Percentiles rank a stretch among this genome's conserved stretches.
Evolutionary conservation across 2,113 vertebrate genomes (phyloP).

Genomic region (Verasper variegatus): DNA sequence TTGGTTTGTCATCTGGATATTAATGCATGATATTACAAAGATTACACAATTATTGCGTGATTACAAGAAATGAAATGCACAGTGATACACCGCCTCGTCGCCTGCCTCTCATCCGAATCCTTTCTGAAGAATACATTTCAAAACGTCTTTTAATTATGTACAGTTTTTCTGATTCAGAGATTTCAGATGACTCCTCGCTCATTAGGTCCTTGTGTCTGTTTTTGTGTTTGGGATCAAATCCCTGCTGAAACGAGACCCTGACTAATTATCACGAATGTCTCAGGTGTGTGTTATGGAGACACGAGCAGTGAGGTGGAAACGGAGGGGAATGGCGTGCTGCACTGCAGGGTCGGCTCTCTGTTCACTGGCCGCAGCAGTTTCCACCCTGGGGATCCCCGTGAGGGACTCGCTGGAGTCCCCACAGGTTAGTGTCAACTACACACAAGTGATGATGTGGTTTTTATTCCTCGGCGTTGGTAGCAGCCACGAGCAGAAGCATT

Average conservation of each 20-base stretch:
- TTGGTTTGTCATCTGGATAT: no score
- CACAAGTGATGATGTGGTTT: background rate
- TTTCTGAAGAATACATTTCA: slow-evolving; percentile 2
- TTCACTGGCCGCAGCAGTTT: slow-evolving; percentile 82
- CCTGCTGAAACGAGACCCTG: slow-evolving; percentile 22
- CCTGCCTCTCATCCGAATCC: background rate
- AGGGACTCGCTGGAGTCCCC: slow-evolving; percentile 68
- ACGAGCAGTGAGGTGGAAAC: slow-evolving; percentile 80
- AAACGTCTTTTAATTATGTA: background rate
- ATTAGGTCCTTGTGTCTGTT: background rate
- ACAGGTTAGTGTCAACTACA: slow-evolving; percentile 65
- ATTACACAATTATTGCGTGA: background rate
- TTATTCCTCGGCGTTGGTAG: background rate
- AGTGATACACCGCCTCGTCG: no score
- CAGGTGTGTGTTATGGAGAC: slow-evolving; percentile 85
- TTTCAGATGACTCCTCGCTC: background rate
- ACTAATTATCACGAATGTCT: slow-evolving; percentile 40
- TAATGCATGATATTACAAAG: background rate
- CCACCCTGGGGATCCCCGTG: slow-evolving; percentile 76
- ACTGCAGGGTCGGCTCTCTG: slow-evolving; percentile 80
- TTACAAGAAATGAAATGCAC: background rate
- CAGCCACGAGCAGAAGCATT: background rate
- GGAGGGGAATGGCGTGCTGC: slow-evolving; percentile 76
- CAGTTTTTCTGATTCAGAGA: background rate
- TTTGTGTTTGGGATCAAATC: slow-evolving; percentile 1